Conservation (phyloP, 2,888 invertebrate species). For the Agonum fuliginosum region DNA sequence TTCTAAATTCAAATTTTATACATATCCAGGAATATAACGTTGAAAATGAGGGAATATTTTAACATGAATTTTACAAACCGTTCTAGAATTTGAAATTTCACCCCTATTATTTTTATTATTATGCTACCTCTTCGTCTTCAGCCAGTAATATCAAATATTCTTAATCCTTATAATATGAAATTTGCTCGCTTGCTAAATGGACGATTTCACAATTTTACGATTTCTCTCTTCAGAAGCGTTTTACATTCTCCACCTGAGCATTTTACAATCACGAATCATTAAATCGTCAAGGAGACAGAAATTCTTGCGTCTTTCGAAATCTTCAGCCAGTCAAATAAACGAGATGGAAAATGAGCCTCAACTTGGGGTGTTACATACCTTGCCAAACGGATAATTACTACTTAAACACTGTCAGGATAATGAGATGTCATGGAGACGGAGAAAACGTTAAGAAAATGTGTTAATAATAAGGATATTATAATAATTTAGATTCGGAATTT, state of each 20-base stretch:
- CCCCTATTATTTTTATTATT: conserved; percentile 17
- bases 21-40: too few species aligned
- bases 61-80: not conserved
- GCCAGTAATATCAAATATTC: conserved; percentile 27
- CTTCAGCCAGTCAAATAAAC: conserved; percentile 27
- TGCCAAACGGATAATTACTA: conserved; percentile 17
- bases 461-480: conserved; percentile 12
- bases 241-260: not conserved
- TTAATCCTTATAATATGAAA: conserved; percentile 12
- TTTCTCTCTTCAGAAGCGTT: too few species aligned
- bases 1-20: too few species aligned
- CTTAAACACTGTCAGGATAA: conserved; percentile 21
- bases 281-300: conserved; percentile 28
- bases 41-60: not conserved
- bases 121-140: not conserved
- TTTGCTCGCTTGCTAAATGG: too few species aligned
- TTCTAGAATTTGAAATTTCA: too few species aligned
- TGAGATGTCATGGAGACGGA: not conserved
- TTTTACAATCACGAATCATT: conserved; percentile 9
- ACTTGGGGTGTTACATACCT: not conserved
- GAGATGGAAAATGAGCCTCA: not conserved
- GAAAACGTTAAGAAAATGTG: not conserved
- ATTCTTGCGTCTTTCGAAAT: conserved; percentile 10
- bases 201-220: too few species aligned
- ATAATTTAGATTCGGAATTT: too few species aligned